Conservation (phyloP, 2,797 vertebrate species). For the Sandelia bainsii region DNA sequence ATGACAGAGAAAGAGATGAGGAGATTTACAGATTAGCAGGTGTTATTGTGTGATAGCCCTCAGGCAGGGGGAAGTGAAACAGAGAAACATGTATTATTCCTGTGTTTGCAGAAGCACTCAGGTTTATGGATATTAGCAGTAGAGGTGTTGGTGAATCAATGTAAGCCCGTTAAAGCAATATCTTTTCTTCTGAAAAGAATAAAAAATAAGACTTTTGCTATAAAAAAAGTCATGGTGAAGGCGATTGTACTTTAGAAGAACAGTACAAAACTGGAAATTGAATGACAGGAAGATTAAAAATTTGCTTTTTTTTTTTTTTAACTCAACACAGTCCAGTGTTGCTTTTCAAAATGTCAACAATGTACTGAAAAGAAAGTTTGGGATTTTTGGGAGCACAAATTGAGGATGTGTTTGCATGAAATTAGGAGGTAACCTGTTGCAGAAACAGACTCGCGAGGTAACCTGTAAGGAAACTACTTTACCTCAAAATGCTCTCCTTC, state of each 20-base stretch:
- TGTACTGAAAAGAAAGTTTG: not conserved
- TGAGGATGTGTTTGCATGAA: not conserved
- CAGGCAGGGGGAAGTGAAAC: conserved; percentile 9
- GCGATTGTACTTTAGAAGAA: not conserved
- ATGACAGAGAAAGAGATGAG: conserved; percentile 38
- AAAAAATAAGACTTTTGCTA: not conserved
- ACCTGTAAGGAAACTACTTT: not conserved
- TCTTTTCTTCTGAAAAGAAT: not conserved
- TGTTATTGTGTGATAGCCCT: conserved; percentile 28
- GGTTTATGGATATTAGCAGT: conserved; percentile 41
- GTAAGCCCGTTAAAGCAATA: conserved; percentile 8
- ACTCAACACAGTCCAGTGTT: not conserved
- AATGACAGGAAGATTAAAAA: too few species aligned
- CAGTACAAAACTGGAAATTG: not conserved
- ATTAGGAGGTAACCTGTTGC: not conserved
- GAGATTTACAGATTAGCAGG: conserved; percentile 37
- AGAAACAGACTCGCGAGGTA: not conserved
- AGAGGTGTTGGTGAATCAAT: conserved; percentile 25
- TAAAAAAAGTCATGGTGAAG: not conserved
- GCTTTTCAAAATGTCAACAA: not conserved
- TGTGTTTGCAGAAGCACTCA: conserved; percentile 43
- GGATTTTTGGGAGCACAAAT: too few species aligned
- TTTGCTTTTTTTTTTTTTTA: too few species aligned
- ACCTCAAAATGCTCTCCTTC: not conserved
- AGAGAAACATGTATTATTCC: conserved; percentile 12